Evolutionary conservation across 2,888 invertebrate genomes (phyloP).

Genomic region (Chrysopilus asiliformis): DNA sequence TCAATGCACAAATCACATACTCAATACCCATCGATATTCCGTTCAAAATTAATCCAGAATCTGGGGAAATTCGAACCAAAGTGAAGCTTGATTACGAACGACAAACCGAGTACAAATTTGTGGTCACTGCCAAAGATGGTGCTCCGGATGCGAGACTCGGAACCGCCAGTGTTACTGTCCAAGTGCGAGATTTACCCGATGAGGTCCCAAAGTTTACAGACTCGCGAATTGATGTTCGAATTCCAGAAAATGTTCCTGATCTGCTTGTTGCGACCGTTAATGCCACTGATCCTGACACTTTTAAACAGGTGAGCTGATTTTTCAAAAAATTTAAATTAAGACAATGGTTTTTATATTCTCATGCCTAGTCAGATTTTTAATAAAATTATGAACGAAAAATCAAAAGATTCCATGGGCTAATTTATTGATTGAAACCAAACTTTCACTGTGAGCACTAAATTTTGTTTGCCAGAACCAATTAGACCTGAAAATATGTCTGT

Average conservation of each 20-base stretch:
- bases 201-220: slow-evolving; percentile 68
- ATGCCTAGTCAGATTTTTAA: too few species aligned
- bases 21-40: slow-evolving; percentile 65
- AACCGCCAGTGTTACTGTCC: slow-evolving; percentile 73
- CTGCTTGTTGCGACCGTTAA: slow-evolving; percentile 66
- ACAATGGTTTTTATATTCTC: too few species aligned
- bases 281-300: slow-evolving; percentile 73
- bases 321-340: too few species aligned
- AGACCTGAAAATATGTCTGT: too few species aligned
- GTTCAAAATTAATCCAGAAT: slow-evolving; percentile 62
- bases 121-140: slow-evolving; percentile 79
- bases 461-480: too few species aligned
- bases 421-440: too few species aligned
- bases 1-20: slow-evolving; percentile 70
- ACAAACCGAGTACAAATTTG: slow-evolving; percentile 58
- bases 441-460: too few species aligned
- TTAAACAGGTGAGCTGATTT: slow-evolving; percentile 51
- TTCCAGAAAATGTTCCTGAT: slow-evolving; percentile 76
- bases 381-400: too few species aligned
- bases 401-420: too few species aligned
- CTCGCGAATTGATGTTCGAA: slow-evolving; percentile 56
- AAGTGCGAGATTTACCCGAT: slow-evolving; percentile 62
- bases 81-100: slow-evolving; percentile 68
- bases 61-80: slow-evolving; percentile 65
- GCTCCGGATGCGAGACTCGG: slow-evolving; percentile 74